Conservation (phyloP, 2,113 vertebrate species). For the Hyla sarda region DNA sequence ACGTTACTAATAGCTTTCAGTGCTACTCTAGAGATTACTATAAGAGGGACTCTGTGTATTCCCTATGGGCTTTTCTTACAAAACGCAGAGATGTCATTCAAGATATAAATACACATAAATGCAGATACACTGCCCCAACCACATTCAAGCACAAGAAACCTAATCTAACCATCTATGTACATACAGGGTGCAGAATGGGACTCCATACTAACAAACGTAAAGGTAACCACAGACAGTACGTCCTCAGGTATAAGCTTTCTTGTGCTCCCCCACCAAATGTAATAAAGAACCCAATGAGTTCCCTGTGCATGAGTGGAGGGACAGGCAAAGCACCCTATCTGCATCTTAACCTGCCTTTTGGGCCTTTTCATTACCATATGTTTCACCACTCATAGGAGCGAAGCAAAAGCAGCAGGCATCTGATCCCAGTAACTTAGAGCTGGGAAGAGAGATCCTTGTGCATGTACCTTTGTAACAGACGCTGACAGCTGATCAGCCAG, state of each 20-base stretch:
- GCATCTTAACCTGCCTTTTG: constrained; percentile 53
- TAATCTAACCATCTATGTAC: background rate
- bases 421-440: background rate
- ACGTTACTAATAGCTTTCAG: constrained; percentile 1
- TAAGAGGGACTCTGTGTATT: background rate
- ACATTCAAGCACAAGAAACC: background rate
- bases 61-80: background rate
- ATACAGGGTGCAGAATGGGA: background rate
- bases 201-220: no score
- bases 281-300: constrained; percentile 45
- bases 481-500: constrained; percentile 28
- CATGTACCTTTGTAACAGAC: background rate
- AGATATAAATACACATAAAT: constrained; percentile 28
- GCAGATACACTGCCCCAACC: background rate
- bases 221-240: background rate
- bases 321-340: background rate
- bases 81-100: constrained; percentile 25
- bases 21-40: constrained; percentile 17
- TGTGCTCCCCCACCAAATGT: background rate
- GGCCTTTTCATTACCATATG: constrained; percentile 41
- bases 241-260: background rate
- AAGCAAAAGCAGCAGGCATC: background rate
- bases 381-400: background rate
- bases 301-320: constrained; percentile 9
- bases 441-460: background rate